phyloP scores from a whole-genome alignment of 2,113 vertebrate species.

The Rhabdomys dilectus region DNA sequence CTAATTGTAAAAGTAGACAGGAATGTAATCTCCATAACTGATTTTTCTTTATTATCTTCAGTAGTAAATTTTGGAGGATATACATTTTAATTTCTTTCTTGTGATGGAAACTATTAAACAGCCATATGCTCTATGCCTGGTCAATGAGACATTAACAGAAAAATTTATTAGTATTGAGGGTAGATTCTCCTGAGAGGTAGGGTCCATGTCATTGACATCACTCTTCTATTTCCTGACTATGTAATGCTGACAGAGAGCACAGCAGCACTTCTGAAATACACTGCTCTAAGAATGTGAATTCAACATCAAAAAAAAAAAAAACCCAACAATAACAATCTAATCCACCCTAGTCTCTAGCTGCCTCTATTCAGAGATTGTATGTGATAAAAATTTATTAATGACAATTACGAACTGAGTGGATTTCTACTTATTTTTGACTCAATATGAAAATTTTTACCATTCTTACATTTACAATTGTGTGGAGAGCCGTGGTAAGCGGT shows the following conservation, averaged over 20 bases:
- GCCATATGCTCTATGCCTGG: background rate
- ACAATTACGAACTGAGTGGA: background rate
- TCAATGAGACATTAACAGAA: background rate
- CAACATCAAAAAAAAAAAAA: background rate
- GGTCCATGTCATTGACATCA: background rate
- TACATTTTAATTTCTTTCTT: background rate
- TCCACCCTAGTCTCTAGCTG: too few relatives aligned
- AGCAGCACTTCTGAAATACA: background rate
- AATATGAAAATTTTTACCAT: background rate
- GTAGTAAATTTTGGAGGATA: background rate
- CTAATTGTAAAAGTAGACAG: background rate
- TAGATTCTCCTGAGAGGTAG: background rate
- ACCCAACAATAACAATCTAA: too few relatives aligned
- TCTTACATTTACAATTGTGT: background rate
- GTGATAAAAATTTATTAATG: background rate
- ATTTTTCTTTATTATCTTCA: background rate
- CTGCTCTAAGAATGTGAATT: background rate
- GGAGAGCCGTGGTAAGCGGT: too few relatives aligned
- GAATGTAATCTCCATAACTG: background rate
- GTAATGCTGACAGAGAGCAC: accelerated
- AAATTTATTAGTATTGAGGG: background rate
- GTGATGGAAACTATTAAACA: background rate
- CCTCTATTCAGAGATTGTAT: background rate
- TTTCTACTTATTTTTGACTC: background rate
- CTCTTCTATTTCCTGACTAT: background rate